Evolutionary conservation across 2,797 vertebrate genomes (phyloP).

Genomic region (Limosa lapponica): DNA sequence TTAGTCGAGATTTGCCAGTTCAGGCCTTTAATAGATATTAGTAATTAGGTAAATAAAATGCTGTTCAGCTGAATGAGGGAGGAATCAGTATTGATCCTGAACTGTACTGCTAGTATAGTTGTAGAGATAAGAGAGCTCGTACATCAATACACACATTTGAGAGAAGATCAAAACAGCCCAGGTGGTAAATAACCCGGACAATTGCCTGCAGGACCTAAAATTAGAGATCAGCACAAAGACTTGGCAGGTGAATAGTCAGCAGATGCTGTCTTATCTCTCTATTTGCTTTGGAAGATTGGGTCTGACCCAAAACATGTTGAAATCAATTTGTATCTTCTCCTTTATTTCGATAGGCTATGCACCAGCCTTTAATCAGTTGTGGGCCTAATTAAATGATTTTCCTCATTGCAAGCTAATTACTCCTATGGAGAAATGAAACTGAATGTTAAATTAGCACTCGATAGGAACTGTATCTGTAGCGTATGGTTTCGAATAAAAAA

Average conservation of each 20-base stretch:
- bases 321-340: slow-evolving; percentile 52
- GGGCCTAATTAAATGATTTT: slow-evolving; percentile 62
- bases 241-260: slow-evolving; percentile 58
- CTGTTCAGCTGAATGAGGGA: not conserved
- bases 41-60: slow-evolving; percentile 23
- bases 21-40: not conserved
- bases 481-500: slow-evolving; percentile 27
- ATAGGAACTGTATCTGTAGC: not conserved
- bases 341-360: slow-evolving; percentile 18
- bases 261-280: slow-evolving; percentile 66
- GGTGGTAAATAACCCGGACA: slow-evolving; percentile 59
- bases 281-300: slow-evolving; percentile 58
- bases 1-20: not conserved
- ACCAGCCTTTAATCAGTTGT: slow-evolving; percentile 25
- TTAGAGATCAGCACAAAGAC: slow-evolving; percentile 41
- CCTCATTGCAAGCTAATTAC: slow-evolving; percentile 40
- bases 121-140: not conserved
- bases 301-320: slow-evolving; percentile 48
- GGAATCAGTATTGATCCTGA: slow-evolving; percentile 7
- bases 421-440: slow-evolving; percentile 28
- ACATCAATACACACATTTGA: not conserved
- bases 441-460: slow-evolving; percentile 35
- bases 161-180: slow-evolving; percentile 30
- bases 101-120: not conserved
- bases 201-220: slow-evolving; percentile 53